A percentile compares a stretch with the other conserved stretches of the same genome.
Conservation (phyloP, 2,113 vertebrate species). For the Syngnathus floridae region DNA sequence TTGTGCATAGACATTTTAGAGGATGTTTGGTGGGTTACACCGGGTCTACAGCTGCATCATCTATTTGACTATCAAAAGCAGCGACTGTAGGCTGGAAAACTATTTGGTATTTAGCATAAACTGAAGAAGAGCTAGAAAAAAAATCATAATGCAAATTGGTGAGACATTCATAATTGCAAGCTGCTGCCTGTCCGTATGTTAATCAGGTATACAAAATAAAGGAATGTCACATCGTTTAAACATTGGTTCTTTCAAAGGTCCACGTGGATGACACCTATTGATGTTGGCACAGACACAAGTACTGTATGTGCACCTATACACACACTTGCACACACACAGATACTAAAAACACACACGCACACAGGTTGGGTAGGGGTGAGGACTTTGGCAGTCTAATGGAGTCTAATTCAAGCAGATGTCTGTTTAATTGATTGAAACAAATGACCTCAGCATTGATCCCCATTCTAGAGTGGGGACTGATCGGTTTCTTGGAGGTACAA, state of each 20-base stretch:
- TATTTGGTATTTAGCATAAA: too few species aligned
- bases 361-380: background rate
- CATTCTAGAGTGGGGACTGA: conserved; percentile 45
- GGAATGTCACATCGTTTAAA: background rate
- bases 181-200: too few species aligned
- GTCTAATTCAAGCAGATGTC: conserved; percentile 72
- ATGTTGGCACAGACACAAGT: too few species aligned
- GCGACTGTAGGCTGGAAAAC: too few species aligned
- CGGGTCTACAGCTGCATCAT: background rate
- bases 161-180: too few species aligned
- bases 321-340: background rate
- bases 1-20: background rate
- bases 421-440: conserved; percentile 75
- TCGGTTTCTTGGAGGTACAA: conserved; percentile 32
- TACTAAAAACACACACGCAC: conserved; percentile 7
- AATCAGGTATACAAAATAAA: too few species aligned
- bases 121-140: too few species aligned
- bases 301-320: background rate
- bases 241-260: background rate
- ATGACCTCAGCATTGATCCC: conserved; percentile 68
- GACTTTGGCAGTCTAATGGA: conserved; percentile 53
- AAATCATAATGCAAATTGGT: too few species aligned
- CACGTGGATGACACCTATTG: too few species aligned
- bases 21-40: background rate
- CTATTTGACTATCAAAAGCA: background rate